A percentile compares a stretch with the other conserved stretches of the same genome.
phyloP scores from a whole-genome alignment of 2,797 vertebrate species.

The Thalassophryne amazonica region DNA sequence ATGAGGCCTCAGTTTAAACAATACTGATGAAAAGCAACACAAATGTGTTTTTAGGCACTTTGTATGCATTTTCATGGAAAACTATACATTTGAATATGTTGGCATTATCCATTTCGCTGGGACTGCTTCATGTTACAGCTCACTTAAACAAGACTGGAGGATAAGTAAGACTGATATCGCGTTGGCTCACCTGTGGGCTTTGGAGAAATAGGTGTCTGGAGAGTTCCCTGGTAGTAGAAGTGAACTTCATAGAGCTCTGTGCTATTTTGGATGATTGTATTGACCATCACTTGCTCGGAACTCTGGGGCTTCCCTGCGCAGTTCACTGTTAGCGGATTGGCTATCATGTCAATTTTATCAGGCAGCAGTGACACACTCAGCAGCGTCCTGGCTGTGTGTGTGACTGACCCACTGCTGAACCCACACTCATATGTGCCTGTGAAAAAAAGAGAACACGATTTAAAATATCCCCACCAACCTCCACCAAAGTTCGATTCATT shows the following conservation, averaged over 20 bases:
- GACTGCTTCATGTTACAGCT: background rate
- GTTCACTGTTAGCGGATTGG: constrained; percentile 30
- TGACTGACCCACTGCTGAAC: constrained; percentile 53
- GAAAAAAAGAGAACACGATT: too few species aligned
- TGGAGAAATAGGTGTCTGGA: accelerated
- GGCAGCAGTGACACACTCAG: constrained; percentile 63
- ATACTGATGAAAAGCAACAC: too few species aligned
- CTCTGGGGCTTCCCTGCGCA: background rate
- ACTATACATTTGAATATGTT: background rate
- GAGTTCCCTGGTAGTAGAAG: background rate
- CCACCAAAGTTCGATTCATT: too few species aligned
- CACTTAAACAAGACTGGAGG: background rate
- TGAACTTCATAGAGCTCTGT: accelerated
- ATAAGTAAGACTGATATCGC: background rate
- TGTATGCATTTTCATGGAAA: background rate
- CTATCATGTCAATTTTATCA: constrained; percentile 45
- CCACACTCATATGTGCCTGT: constrained; percentile 72
- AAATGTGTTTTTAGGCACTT: too few species aligned
- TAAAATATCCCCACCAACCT: too few species aligned
- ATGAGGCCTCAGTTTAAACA: too few species aligned
- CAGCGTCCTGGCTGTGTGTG: constrained; percentile 27
- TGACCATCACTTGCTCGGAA: accelerated
- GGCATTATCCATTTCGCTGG: background rate
- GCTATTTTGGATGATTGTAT: constrained; percentile 17
- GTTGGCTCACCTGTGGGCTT: background rate